A percentile compares a stretch with the other conserved stretches of the same genome.
phyloP scores from a whole-genome alignment of 2,888 invertebrate species.

The Polydrusus pterygomalis region DNA sequence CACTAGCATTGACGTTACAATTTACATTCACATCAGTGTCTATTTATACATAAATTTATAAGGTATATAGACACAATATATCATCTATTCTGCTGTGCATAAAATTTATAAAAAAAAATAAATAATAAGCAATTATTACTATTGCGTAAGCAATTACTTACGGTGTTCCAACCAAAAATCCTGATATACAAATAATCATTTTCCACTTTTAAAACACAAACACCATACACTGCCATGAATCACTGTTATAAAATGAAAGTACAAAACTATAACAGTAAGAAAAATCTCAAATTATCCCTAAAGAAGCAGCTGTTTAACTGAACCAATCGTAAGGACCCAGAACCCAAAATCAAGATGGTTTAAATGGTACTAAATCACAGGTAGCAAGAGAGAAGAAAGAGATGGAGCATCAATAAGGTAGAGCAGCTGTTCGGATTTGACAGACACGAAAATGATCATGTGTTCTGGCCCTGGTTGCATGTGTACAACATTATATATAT shows the following conservation, averaged over 20 bases:
- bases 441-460: conserved; percentile 55
- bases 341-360: conserved; percentile 60
- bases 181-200: conserved; percentile 78
- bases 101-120: not conserved
- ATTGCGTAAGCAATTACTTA: conserved; percentile 62
- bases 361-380: conserved; percentile 67
- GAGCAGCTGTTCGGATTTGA: conserved; percentile 59
- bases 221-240: conserved; percentile 51
- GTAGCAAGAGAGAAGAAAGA: conserved; percentile 61
- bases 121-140: too few species aligned
- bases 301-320: conserved; percentile 69
- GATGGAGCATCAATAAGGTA: conserved; percentile 55
- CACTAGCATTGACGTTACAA: too few species aligned
- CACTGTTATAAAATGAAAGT: conserved; percentile 50
- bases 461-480: conserved; percentile 37
- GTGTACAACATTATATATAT: too few species aligned
- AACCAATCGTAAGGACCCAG: conserved; percentile 63
- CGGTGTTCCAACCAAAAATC: conserved; percentile 76
- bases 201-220: conserved; percentile 58
- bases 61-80: too few species aligned
- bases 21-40: too few species aligned
- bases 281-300: conserved; percentile 55
- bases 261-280: conserved; percentile 52
- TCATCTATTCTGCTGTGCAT: not conserved
- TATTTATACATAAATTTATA: too few species aligned